phyloP scores from a whole-genome alignment of 2,113 vertebrate genomes.

The Okapia johnstoni region DNA sequence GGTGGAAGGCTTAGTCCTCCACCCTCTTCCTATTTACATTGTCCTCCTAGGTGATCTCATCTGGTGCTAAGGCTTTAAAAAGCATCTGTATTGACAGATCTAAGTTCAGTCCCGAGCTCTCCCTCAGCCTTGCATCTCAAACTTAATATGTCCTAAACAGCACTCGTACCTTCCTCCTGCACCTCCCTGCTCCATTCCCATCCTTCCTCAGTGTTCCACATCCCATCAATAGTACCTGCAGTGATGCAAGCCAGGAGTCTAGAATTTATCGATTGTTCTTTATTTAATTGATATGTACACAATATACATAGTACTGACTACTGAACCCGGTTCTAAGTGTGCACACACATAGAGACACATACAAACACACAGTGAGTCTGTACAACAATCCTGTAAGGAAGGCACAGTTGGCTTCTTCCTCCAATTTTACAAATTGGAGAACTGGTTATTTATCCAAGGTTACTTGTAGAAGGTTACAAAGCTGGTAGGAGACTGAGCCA shows the following conservation, averaged over 20 bases:
- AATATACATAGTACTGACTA: background rate
- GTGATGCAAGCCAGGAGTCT: background rate
- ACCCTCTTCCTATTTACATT: constrained; percentile 25
- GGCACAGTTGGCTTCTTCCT: background rate
- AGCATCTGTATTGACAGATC: background rate
- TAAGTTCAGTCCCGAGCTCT: background rate
- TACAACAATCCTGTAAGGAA: background rate
- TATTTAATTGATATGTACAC: background rate
- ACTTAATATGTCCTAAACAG: background rate
- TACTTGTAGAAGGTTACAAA: background rate
- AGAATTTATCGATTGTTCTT: background rate
- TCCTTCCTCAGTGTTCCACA: background rate
- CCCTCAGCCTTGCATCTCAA: background rate
- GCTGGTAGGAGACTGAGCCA: background rate
- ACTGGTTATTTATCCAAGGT: background rate
- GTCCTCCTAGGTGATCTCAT: constrained; percentile 29
- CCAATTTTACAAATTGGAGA: background rate
- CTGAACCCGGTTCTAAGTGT: background rate
- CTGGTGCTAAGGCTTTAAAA: background rate
- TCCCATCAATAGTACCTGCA: background rate
- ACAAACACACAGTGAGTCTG: background rate
- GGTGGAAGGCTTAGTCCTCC: background rate
- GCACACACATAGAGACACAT: background rate
- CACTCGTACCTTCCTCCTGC: background rate
- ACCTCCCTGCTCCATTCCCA: background rate